Conservation (phyloP, 2,797 vertebrate genomes). For the Poecilia wingei region DNA sequence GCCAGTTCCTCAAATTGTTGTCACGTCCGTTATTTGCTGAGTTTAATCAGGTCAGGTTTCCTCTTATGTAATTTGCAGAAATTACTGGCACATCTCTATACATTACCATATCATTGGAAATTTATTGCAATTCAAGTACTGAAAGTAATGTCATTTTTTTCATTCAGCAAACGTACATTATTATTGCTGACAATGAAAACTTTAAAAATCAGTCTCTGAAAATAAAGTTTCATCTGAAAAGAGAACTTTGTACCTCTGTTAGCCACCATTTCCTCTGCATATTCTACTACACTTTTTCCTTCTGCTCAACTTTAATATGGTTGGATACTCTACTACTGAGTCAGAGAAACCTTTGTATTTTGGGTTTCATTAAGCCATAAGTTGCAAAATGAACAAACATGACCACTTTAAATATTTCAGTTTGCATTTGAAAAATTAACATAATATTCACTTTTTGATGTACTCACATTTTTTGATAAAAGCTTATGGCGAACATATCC, state of each 20-base stretch:
- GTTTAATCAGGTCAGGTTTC: constrained; percentile 12
- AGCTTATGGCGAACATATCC: constrained; percentile 13
- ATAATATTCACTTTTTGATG: background rate
- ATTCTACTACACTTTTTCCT: background rate
- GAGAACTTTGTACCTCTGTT: background rate
- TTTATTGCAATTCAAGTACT: background rate
- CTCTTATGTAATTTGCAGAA: background rate
- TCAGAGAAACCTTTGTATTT: background rate
- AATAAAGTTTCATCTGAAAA: background rate
- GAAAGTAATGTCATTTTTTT: background rate
- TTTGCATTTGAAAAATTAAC: background rate
- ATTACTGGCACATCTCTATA: background rate
- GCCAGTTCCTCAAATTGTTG: background rate
- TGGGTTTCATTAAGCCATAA: background rate
- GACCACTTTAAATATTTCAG: background rate
- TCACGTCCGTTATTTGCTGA: background rate
- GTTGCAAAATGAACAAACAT: background rate
- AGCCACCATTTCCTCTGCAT: background rate
- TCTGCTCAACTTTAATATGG: background rate
- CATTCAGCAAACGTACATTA: background rate
- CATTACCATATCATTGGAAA: background rate
- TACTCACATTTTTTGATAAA: background rate
- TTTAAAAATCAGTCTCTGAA: background rate
- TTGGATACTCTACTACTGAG: background rate
- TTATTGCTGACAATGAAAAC: background rate